A percentile compares a stretch with the other conserved stretches of the same genome.
Conservation (phyloP, 2,888 invertebrate genomes). For the Stenotaenia linearis region DNA sequence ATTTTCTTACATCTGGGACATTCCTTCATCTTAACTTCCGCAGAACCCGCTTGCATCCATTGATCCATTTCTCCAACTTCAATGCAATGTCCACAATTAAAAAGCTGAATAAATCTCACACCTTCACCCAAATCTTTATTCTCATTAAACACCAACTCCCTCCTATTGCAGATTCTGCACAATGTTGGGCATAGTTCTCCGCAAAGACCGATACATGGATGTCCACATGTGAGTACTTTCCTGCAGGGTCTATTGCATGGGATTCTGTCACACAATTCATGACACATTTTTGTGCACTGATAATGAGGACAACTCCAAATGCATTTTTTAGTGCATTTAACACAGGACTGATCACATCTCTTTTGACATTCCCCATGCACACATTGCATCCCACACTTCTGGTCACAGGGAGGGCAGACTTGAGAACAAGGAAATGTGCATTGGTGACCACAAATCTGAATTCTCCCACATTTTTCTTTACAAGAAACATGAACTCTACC, state of each 20-base stretch:
- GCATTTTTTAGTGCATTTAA: slow-evolving; percentile 45
- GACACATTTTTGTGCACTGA: slow-evolving; percentile 43
- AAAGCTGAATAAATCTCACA: slow-evolving; percentile 46
- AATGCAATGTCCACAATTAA: slow-evolving; percentile 45
- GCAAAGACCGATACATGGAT: slow-evolving; percentile 48
- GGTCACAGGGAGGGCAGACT: slow-evolving; percentile 46
- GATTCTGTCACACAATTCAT: slow-evolving; percentile 44
- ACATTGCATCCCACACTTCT: slow-evolving; percentile 45
- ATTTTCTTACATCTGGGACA: slow-evolving; percentile 59
- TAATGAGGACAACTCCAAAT: slow-evolving; percentile 44
- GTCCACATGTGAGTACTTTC: slow-evolving; percentile 43
- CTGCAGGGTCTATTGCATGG: slow-evolving; percentile 44
- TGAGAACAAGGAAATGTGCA: slow-evolving; percentile 45
- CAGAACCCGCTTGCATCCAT: slow-evolving; percentile 38
- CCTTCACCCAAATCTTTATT: slow-evolving; percentile 54
- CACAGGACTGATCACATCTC: slow-evolving; percentile 43
- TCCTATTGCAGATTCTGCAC: slow-evolving; percentile 35
- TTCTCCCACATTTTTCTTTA: slow-evolving; percentile 42
- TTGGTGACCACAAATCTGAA: slow-evolving; percentile 46
- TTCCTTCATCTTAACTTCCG: slow-evolving; percentile 43
- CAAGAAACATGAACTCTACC: slow-evolving; percentile 47
- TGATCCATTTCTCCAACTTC: slow-evolving; percentile 46
- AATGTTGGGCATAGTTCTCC: slow-evolving; percentile 47
- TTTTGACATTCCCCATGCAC: slow-evolving; percentile 43
- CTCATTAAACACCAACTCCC: slow-evolving; percentile 46